These are phyloP conservation scores for Linepithema humile DNA, from an alignment of 1,140 invertebrate species.

Conservation along the genomic window DNA sequence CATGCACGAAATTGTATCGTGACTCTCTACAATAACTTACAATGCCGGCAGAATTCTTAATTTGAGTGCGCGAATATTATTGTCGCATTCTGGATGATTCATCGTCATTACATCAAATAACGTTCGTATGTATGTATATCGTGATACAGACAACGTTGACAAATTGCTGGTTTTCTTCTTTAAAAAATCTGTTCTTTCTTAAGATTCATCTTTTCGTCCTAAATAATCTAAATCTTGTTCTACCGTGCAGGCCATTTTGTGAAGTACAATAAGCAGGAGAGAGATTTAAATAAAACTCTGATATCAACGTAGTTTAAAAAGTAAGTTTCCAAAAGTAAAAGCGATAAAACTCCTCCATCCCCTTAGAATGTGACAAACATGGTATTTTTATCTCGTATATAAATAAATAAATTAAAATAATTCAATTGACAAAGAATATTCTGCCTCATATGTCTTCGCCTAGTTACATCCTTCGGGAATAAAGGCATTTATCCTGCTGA, in stretches of 20 bases:
- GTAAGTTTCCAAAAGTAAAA: background rate
- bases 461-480: constrained; percentile 50
- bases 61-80: constrained; percentile 59
- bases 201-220: background rate
- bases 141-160: background rate
- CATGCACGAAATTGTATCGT: constrained; percentile 47
- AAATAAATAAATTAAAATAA: constrained; percentile 13
- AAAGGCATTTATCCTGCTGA: constrained; percentile 39
- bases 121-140: constrained; percentile 11
- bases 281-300: constrained; percentile 2
- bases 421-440: constrained; percentile 63
- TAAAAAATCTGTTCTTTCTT: background rate
- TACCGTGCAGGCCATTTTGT: too few relatives aligned
- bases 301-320: background rate
- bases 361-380: background rate
- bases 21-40: constrained; percentile 59
- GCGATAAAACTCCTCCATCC: background rate
- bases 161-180: background rate
- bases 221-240: too few relatives aligned
- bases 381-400: background rate
- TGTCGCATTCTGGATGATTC: constrained; percentile 47
- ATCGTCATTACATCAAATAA: constrained; percentile 54
- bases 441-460: constrained; percentile 44
- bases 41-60: constrained; percentile 52
- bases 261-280: background rate